Conservation (phyloP, 2,113 vertebrate species). For the Protobothrops mucrosquamatus region DNA sequence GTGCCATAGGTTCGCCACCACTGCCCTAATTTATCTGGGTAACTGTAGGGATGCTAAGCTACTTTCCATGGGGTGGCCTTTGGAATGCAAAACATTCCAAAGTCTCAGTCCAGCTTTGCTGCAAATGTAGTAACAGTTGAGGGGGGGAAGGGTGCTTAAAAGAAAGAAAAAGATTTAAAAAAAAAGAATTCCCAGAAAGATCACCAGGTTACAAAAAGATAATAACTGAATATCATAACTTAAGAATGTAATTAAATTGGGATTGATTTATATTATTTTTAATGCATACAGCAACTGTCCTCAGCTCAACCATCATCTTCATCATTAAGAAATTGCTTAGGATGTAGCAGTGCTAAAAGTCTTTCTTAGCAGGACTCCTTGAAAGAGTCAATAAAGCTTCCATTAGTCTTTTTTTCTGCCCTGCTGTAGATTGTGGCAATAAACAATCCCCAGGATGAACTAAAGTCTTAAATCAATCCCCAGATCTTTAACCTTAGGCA, state of each 20-base stretch:
- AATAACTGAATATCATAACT: neutral
- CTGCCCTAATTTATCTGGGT: neutral
- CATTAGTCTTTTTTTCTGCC: constrained; percentile 7
- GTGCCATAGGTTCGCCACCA: no score
- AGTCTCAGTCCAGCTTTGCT: neutral
- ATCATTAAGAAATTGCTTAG: neutral
- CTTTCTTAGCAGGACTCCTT: neutral
- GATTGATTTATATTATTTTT: neutral
- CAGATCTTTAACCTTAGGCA: constrained; percentile 12
- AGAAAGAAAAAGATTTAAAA: neutral
- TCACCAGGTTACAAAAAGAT: neutral
- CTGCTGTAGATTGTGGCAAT: constrained; percentile 22
- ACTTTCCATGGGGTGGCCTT: neutral
- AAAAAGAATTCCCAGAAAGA: neutral
- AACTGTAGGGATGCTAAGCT: neutral
- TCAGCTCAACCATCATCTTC: neutral
- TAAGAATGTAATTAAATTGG: neutral
- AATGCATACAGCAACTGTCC: neutral
- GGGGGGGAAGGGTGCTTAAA: neutral
- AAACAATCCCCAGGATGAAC: constrained; percentile 18
- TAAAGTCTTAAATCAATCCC: constrained; percentile 23
- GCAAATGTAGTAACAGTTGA: neutral
- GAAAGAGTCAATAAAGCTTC: constrained; percentile 15
- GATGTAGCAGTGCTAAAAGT: neutral
- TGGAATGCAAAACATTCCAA: neutral